Evolutionary conservation across 2,888 invertebrate species (phyloP).

Genomic region (Trissonchulus sp.): DNA sequence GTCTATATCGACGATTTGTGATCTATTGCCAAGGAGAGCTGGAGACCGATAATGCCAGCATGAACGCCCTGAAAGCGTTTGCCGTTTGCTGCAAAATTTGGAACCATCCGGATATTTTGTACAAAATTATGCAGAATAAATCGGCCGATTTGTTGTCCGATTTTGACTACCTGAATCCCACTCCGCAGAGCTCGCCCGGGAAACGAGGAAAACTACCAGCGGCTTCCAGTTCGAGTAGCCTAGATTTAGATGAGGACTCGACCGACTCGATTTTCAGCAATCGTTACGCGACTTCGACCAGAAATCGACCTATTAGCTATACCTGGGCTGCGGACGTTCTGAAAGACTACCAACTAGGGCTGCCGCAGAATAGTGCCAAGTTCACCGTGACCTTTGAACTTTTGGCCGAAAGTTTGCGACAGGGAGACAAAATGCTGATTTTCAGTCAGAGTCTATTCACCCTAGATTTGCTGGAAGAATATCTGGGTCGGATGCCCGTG

Average conservation of each 20-base stretch:
- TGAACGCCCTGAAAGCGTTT: slow-evolving; percentile 93
- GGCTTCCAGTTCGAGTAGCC: neutral
- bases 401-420: slow-evolving; percentile 73
- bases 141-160: slow-evolving; percentile 37
- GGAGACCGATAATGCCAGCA: slow-evolving; percentile 41
- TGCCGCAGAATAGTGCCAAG: slow-evolving; percentile 85
- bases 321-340: slow-evolving; percentile 55
- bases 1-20: slow-evolving; percentile 81
- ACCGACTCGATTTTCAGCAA: neutral
- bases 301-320: neutral
- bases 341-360: slow-evolving; percentile 69
- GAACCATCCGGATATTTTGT: slow-evolving; percentile 58
- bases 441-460: slow-evolving; percentile 95
- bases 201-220: neutral
- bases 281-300: neutral
- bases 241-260: neutral
- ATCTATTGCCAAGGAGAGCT: slow-evolving; percentile 63
- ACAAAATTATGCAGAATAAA: slow-evolving; percentile 41
- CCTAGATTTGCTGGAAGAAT: slow-evolving; percentile 86
- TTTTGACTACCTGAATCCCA: slow-evolving; percentile 27
- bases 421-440: slow-evolving; percentile 82
- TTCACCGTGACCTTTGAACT: slow-evolving; percentile 88
- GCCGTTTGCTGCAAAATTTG: slow-evolving; percentile 87
- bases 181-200: neutral
- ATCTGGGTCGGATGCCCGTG: slow-evolving; percentile 67